Evolutionary conservation across 1,140 invertebrate genomes (phyloP), one percentile per base, ranked within the genome.

Genomic region (Holcopasites calliopsidis): DNA sequence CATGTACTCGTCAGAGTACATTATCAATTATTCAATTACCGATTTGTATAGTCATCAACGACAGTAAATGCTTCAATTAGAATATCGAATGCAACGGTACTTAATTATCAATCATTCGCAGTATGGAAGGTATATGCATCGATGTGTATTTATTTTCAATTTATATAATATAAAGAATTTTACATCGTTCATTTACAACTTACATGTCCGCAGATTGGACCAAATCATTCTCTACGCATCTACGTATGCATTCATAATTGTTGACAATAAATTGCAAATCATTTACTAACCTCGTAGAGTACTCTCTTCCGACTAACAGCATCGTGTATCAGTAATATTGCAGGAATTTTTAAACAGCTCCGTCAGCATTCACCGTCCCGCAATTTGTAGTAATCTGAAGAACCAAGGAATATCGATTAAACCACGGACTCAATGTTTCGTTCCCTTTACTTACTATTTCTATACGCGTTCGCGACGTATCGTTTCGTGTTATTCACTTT

Each of bases 301-400:
- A n/a, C n/a, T 21, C 21, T 4, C 35, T 49, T 6, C 21, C 7
- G 38, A 3, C 2, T 16, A 6, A 13, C 11, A 13, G 3, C 11
- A 5, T 1, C 16, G 5, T 31, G 26, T 38, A 1, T 4, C 4
- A 16, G 16, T 6, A 28, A 3, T 2, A 11, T 26, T 49, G 2
- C 18, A n/a, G 1, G 7, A 16, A 50, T 10, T 49, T 1, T 3
- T 2, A 31, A 26, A 38, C n/a, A 28, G 1, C 2, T 31, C 28
- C n/a, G 16, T 78, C 54, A 78, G 31, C 84, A 86, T 49, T 60
- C 38, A 8, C 86, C 86, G 11, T 87, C 78, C 38, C 71, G 76
- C n/a, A 88, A 55, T 83, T 88, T 88, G 66, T 87, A 87, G 42
- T 83, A 88, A 86, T 85, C 85, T 87, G 68, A 11, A 13, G 64